Percentiles rank a stretch among this genome's conserved stretches.
Conservation (phyloP, 2,888 invertebrate genomes). For the Vesta saturnalis region DNA sequence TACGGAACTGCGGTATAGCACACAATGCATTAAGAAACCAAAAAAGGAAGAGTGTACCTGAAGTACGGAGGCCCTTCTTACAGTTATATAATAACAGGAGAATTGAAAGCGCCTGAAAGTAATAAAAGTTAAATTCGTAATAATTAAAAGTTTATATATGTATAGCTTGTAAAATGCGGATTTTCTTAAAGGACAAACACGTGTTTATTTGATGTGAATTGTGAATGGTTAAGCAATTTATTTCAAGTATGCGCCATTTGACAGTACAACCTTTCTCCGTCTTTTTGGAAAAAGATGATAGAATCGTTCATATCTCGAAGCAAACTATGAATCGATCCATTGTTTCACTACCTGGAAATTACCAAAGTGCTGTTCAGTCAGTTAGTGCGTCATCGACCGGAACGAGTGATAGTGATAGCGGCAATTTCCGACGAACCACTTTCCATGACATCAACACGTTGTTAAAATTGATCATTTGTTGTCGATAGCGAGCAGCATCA, state of each 20-base stretch:
- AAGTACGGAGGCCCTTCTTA: constrained; percentile 86
- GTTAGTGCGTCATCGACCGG: background rate
- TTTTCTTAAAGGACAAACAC: too few relatives aligned
- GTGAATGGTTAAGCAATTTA: too few relatives aligned
- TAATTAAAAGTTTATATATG: too few relatives aligned
- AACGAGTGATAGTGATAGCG: background rate
- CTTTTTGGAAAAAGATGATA: too few relatives aligned
- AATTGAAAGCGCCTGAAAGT: constrained; percentile 74
- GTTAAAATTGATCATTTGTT: background rate
- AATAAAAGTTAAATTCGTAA: too few relatives aligned
- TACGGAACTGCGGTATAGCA: constrained; percentile 79
- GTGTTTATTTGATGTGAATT: too few relatives aligned
- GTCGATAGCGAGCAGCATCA: background rate
- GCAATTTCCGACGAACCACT: background rate
- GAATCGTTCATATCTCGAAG: background rate
- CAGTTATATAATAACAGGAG: constrained; percentile 81
- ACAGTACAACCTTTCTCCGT: too few relatives aligned
- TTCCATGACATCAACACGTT: background rate
- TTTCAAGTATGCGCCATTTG: too few relatives aligned
- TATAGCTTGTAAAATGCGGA: too few relatives aligned
- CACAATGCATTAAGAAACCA: constrained; percentile 83
- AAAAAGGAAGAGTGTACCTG: constrained; percentile 90
- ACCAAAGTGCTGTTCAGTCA: background rate
- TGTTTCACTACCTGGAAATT: background rate
- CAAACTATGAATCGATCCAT: constrained; percentile 5